These are phyloP conservation scores for Bradysia coprophila DNA, from an alignment of 1,140 invertebrate species.

Conservation along the genomic window DNA sequence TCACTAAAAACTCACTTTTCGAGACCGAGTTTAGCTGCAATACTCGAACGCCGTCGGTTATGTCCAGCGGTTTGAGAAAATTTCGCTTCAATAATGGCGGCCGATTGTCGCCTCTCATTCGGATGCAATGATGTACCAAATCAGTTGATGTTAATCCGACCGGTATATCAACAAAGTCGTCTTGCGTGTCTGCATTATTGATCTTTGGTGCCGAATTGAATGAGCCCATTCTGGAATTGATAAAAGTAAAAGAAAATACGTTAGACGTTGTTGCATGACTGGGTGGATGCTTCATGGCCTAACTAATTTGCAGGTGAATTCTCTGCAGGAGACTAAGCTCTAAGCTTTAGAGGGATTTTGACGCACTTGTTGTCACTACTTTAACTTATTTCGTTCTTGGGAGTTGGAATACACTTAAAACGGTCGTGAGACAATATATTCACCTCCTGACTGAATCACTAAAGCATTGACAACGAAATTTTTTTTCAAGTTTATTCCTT, in stretches of 20 bases:
- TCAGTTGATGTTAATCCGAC: slow-evolving; percentile 27
- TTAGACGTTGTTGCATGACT: too few species aligned
- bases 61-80: slow-evolving; percentile 15
- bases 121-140: slow-evolving; percentile 30
- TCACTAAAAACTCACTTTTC: slow-evolving; percentile 23
- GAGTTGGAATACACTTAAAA: too few species aligned
- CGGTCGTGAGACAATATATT: too few species aligned
- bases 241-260: not conserved
- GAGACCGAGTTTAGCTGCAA: slow-evolving; percentile 26
- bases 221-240: slow-evolving; percentile 44
- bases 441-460: too few species aligned
- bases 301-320: too few species aligned
- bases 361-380: too few species aligned
- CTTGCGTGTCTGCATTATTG: slow-evolving; percentile 40
- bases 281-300: too few species aligned
- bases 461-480: too few species aligned
- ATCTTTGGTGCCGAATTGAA: slow-evolving; percentile 49
- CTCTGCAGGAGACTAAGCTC: too few species aligned
- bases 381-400: too few species aligned
- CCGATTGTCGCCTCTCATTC: slow-evolving; percentile 12
- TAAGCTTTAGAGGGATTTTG: too few species aligned
- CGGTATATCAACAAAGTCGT: slow-evolving; percentile 34
- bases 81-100: slow-evolving; percentile 13
- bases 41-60: slow-evolving; percentile 21
- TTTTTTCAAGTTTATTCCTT: too few species aligned